Evolutionary conservation across 1,140 invertebrate genomes (phyloP).

Genomic region (Drosophila rhopaloa): DNA sequence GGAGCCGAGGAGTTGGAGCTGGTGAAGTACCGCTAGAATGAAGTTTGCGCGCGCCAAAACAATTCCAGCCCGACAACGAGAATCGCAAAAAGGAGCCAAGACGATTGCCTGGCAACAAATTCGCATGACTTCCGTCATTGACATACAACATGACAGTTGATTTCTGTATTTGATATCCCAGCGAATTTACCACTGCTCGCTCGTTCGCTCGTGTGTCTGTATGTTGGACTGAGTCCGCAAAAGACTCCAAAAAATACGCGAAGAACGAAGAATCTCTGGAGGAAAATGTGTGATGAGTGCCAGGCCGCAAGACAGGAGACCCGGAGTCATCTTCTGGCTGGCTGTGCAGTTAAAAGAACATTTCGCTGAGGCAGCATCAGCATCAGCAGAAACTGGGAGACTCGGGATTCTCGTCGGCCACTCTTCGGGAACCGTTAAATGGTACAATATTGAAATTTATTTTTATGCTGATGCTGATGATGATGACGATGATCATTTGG

Average conservation of each 20-base stretch:
- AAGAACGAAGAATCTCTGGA: conserved; percentile 22
- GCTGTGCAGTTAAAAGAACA: conserved; percentile 29
- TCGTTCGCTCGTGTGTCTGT: conserved; percentile 26
- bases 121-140: conserved; percentile 77
- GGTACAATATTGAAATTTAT: conserved; percentile 78
- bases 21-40: conserved; percentile 42
- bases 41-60: conserved; percentile 51
- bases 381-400: neutral
- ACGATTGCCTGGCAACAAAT: conserved; percentile 44
- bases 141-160: conserved; percentile 82
- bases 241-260: conserved; percentile 16
- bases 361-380: conserved; percentile 11
- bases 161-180: conserved; percentile 79
- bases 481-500: conserved; percentile 57
- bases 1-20: conserved; percentile 9
- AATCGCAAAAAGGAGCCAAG: conserved; percentile 13
- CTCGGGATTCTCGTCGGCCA: conserved; percentile 9
- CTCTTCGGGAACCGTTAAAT: conserved; percentile 68
- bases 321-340: conserved; percentile 39
- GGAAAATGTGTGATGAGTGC: conserved; percentile 57
- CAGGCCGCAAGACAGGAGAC: conserved; percentile 31
- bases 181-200: conserved; percentile 52
- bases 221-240: conserved; percentile 17
- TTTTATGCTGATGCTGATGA: conserved; percentile 63
- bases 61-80: conserved; percentile 27